Conservation (phyloP, 2,888 invertebrate genomes). For the Adelognathus sp. region DNA sequence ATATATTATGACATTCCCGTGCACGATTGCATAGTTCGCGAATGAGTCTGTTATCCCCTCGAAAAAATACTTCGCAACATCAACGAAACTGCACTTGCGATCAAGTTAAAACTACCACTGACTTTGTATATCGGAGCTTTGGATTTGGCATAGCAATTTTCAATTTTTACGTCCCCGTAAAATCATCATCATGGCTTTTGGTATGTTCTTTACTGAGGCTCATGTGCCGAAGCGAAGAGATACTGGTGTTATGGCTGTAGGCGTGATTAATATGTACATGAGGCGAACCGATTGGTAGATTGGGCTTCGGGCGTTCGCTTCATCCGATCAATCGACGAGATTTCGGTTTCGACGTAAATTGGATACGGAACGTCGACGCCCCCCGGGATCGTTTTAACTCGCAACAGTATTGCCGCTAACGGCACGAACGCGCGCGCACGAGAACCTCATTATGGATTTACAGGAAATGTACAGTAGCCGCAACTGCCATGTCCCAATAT, state of each 20-base stretch:
- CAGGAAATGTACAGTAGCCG: neutral
- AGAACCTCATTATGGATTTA: slow-evolving; percentile 29
- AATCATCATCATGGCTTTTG: neutral
- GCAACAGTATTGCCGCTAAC: slow-evolving; percentile 26
- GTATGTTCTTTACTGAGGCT: neutral
- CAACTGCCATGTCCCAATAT: neutral
- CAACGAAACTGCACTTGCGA: too few species aligned
- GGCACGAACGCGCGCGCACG: neutral
- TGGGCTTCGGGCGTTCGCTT: neutral
- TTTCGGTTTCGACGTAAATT: slow-evolving; percentile 33
- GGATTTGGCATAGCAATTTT: neutral
- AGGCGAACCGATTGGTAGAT: slow-evolving; percentile 1
- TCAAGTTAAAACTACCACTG: too few species aligned
- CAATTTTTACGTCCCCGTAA: neutral
- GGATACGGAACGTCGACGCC: neutral
- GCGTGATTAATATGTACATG: slow-evolving; percentile 10
- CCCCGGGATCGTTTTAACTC: slow-evolving; percentile 24
- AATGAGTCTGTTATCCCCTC: too few species aligned
- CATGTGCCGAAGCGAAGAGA: neutral
- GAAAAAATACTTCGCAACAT: too few species aligned
- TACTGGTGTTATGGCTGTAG: neutral
- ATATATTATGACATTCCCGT: too few species aligned
- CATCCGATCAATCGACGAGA: slow-evolving; percentile 35
- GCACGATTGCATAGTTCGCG: too few species aligned
- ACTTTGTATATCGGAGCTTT: neutral